Conservation (phyloP, 2,113 vertebrate genomes). For the Tyto alba region DNA sequence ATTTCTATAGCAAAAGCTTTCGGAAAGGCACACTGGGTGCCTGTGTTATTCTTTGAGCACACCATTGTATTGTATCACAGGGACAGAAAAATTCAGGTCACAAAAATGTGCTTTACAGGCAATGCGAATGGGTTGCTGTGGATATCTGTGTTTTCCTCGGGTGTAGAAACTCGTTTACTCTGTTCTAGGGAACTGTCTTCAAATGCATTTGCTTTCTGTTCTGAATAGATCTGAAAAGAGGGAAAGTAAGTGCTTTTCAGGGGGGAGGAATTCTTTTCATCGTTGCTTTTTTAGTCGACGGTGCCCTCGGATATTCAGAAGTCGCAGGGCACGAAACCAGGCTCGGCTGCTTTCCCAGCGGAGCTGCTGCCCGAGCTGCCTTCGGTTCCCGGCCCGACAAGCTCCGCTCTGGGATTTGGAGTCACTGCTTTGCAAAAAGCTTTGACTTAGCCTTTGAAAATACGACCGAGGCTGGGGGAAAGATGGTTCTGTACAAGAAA, state of each 20-base stretch:
- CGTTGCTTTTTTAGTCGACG: neutral
- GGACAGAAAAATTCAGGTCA: neutral
- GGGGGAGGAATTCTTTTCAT: neutral
- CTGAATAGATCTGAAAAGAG: neutral
- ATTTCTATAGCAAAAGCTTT: neutral
- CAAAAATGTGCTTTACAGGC: neutral
- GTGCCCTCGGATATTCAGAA: neutral
- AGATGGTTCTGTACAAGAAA: neutral
- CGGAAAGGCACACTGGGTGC: neutral
- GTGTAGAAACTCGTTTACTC: neutral
- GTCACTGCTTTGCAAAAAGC: neutral
- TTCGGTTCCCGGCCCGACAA: rapidly evolving
- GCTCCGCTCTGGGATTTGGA: rapidly evolving
- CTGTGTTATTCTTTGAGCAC: neutral
- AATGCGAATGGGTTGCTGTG: neutral
- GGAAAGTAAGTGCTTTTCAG: neutral
- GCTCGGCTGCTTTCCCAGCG: neutral
- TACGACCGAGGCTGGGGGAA: neutral
- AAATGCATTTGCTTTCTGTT: neutral
- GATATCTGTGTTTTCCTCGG: neutral
- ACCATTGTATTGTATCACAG: rapidly evolving
- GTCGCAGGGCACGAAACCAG: rapidly evolving
- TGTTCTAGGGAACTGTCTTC: neutral
- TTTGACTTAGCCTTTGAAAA: neutral
- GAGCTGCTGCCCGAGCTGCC: neutral